Conservation (phyloP, 2,113 vertebrate genomes). For the Acanthisitta chloris region DNA sequence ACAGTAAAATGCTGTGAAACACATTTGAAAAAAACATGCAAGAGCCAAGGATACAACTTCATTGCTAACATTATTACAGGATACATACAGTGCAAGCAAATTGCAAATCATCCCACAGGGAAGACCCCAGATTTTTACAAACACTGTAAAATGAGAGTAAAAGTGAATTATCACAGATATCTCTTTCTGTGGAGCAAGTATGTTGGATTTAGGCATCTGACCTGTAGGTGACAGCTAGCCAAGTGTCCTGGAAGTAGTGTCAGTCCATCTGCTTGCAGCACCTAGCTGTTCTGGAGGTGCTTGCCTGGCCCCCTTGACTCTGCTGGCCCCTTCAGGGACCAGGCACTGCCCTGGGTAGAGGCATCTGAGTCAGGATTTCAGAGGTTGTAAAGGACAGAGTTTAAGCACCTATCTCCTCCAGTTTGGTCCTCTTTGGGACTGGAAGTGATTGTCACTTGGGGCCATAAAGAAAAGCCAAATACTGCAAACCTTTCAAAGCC, state of each 20-base stretch:
- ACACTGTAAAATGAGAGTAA: not conserved
- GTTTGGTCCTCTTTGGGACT: not conserved
- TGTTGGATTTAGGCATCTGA: not conserved
- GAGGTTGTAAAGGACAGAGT: not conserved
- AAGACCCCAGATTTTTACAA: not conserved
- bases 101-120: not conserved
- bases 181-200: not conserved
- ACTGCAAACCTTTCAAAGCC: not conserved
- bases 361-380: not conserved
- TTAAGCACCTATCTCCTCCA: not conserved
- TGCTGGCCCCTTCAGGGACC: fast-evolving
- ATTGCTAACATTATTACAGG: not conserved
- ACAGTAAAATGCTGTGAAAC: not conserved
- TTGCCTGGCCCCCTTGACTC: fast-evolving
- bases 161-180: not conserved
- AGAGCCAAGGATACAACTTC: not conserved
- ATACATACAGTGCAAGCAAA: not conserved
- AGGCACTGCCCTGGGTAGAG: not conserved
- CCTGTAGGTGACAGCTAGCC: not conserved
- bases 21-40: not conserved
- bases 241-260: not conserved
- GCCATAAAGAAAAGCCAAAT: not conserved
- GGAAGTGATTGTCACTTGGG: not conserved
- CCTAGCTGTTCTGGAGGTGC: not conserved
- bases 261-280: not conserved